phyloP scores from a whole-genome alignment of 2,797 vertebrate genomes.

The Gambusia yucatana region DNA sequence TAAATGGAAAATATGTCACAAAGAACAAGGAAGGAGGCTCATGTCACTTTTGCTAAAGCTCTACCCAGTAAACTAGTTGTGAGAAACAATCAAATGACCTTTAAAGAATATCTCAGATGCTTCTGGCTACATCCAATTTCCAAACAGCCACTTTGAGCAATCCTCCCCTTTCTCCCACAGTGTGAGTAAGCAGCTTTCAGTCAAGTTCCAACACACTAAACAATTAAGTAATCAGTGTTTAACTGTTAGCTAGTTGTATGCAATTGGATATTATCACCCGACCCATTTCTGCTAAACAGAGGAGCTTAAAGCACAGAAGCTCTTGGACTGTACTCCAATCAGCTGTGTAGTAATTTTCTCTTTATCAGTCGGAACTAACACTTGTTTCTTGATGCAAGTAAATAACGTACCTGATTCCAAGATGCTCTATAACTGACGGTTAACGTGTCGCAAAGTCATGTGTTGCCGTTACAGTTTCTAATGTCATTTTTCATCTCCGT shows the following conservation, averaged over 20 bases:
- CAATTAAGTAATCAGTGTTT: neutral
- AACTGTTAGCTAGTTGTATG: slow-evolving; percentile 1
- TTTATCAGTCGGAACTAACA: slow-evolving; percentile 10
- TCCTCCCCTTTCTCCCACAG: neutral
- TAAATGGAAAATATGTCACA: slow-evolving; percentile 33
- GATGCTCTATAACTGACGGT: neutral
- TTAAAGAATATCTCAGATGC: neutral
- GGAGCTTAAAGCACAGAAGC: neutral
- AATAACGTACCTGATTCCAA: neutral
- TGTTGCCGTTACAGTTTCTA: neutral
- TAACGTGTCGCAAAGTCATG: neutral
- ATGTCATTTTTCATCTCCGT: neutral
- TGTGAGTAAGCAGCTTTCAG: neutral
- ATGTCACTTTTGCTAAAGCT: neutral
- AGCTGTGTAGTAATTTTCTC: slow-evolving; percentile 30
- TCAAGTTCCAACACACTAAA: neutral
- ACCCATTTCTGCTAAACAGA: neutral
- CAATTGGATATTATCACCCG: slow-evolving; percentile 16
- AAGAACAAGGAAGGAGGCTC: neutral
- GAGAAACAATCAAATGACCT: neutral
- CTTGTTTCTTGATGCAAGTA: neutral
- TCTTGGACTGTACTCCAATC: neutral
- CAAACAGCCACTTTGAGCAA: neutral
- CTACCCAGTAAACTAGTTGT: neutral
- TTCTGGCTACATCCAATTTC: neutral